Evolutionary conservation across 2,113 vertebrate genomes (phyloP).

Genomic region (Crotophaga sulcirostris): DNA sequence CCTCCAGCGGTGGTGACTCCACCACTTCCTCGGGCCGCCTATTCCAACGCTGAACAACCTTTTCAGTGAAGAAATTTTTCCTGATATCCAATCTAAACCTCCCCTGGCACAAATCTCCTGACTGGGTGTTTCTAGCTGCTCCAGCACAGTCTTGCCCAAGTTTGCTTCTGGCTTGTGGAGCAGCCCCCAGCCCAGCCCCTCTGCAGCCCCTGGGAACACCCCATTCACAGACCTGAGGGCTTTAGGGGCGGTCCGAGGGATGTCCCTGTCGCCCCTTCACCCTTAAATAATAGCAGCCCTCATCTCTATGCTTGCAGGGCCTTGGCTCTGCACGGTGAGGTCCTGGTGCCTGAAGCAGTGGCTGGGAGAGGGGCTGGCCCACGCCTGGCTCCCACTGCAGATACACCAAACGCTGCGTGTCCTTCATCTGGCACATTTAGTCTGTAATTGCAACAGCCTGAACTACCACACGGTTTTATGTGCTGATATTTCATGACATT

Average conservation of each 20-base stretch:
- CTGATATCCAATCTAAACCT: too few relatives aligned
- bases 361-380: not conserved
- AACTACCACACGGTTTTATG: not conserved
- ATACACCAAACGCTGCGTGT: not conserved
- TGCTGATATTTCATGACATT: constrained; percentile 62
- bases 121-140: not conserved
- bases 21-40: too few relatives aligned
- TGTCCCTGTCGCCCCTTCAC: not conserved
- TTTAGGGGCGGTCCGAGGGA: not conserved
- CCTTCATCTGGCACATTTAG: constrained; percentile 41
- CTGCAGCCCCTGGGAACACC: not conserved
- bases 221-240: not conserved
- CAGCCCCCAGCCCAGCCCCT: not conserved
- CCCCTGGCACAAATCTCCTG: not conserved
- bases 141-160: accelerated
- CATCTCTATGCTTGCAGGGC: not conserved
- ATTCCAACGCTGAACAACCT: too few relatives aligned
- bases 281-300: not conserved
- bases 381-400: not conserved
- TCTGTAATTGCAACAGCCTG: constrained; percentile 48
- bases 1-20: too few relatives aligned
- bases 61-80: too few relatives aligned
- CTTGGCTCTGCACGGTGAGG: not conserved
- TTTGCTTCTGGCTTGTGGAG: not conserved
- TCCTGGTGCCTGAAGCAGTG: accelerated